Conservation (phyloP, 2,113 vertebrate species). For the Dicrurus megarhynchus region DNA sequence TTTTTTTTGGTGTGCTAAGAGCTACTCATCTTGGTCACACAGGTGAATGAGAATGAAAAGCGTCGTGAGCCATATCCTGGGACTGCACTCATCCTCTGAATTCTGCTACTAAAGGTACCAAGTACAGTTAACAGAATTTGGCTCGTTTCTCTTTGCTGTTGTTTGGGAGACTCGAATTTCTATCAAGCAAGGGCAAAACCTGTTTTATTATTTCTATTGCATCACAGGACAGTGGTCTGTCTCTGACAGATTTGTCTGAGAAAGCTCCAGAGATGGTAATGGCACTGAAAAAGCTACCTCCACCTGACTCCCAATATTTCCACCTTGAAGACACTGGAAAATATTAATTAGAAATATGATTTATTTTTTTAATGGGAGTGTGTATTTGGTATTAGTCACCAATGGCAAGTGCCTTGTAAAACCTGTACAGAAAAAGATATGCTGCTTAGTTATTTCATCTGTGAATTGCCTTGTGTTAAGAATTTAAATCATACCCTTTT, state of each 20-base stretch:
- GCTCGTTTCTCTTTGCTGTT: not conserved
- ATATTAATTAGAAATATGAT: not conserved
- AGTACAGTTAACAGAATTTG: not conserved
- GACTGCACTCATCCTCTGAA: not conserved
- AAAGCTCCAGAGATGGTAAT: not conserved
- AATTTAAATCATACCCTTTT: slow-evolving; percentile 59
- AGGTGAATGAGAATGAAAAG: not conserved
- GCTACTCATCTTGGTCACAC: not conserved
- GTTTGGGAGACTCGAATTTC: not conserved
- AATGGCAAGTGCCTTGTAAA: not conserved
- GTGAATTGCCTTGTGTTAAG: slow-evolving; percentile 6
- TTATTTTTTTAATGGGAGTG: not conserved
- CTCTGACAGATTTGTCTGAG: not conserved
- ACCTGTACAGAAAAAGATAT: not conserved
- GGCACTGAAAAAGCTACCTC: not conserved
- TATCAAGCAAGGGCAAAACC: not conserved
- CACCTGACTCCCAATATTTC: not conserved
- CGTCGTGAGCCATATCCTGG: not conserved
- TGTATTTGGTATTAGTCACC: not conserved
- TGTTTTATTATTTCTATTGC: not conserved
- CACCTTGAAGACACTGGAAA: not conserved
- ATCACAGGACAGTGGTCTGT: not conserved
- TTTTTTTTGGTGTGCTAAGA: not conserved
- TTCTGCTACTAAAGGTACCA: not conserved
- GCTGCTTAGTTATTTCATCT: not conserved